phyloP scores from a whole-genome alignment of 2,888 invertebrate species.

The Podabrus alpinus region DNA sequence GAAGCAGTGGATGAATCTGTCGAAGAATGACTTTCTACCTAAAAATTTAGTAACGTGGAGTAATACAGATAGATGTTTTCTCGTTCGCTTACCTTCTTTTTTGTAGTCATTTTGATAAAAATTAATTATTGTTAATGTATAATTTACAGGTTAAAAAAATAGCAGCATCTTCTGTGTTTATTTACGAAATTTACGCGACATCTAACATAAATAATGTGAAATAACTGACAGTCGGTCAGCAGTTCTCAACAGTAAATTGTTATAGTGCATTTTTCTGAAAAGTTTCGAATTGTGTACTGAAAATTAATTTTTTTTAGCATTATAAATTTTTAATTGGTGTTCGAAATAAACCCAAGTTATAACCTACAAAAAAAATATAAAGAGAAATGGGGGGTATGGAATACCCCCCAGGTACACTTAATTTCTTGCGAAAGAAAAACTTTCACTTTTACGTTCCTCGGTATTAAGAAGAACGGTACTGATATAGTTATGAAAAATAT shows the following conservation, averaged over 20 bases:
- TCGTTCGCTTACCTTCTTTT: constrained; percentile 36
- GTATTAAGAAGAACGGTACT: too few relatives aligned
- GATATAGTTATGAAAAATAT: too few relatives aligned
- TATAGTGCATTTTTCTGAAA: too few relatives aligned
- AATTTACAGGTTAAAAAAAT: not conserved
- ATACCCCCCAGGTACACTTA: too few relatives aligned
- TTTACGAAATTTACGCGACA: not conserved
- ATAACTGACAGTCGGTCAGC: not conserved
- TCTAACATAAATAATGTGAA: not conserved
- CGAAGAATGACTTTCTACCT: constrained; percentile 60
- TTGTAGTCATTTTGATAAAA: constrained; percentile 32
- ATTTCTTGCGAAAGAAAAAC: too few relatives aligned
- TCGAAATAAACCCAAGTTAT: too few relatives aligned
- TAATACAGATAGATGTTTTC: not conserved
- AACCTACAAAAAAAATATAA: too few relatives aligned
- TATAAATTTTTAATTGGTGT: too few relatives aligned
- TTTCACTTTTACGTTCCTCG: too few relatives aligned
- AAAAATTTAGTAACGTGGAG: constrained; percentile 27
- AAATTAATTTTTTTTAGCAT: too few relatives aligned
- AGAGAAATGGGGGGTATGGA: too few relatives aligned
- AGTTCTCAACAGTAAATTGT: not conserved
- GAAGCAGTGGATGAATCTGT: constrained; percentile 68
- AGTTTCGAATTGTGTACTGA: too few relatives aligned
- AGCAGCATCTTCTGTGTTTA: not conserved
- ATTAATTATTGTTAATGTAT: not conserved